Evolutionary conservation across 2,797 vertebrate species (phyloP).

Genomic region (Rallus crepitans): DNA sequence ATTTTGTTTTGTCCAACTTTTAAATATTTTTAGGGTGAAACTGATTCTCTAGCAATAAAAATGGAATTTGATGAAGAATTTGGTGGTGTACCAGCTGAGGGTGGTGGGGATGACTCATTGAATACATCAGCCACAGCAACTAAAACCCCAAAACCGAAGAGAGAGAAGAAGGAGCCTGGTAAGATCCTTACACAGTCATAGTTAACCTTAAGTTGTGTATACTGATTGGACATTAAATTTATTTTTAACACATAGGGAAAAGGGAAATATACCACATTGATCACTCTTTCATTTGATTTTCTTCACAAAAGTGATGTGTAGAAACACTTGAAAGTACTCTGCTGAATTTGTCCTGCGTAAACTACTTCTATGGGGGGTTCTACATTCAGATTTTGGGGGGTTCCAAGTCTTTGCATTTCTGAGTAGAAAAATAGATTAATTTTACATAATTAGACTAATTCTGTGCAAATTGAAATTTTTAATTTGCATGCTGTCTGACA

Average conservation of each 20-base stretch:
- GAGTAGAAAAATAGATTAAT: background rate
- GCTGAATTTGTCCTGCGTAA: background rate
- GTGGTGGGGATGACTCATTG: conserved; percentile 82
- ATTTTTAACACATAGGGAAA: background rate
- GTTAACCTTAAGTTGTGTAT: background rate
- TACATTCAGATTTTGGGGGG: accelerated
- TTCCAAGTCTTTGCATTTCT: background rate
- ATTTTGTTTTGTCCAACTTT: conserved; percentile 7
- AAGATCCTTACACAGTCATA: conserved; percentile 37
- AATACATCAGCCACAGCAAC: conserved; percentile 72
- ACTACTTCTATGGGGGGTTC: background rate
- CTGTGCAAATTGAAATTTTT: background rate
- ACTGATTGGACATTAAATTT: background rate
- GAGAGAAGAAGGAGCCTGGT: conserved; percentile 96
- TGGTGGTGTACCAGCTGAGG: conserved; percentile 80
- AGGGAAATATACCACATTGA: background rate
- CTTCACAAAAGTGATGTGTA: background rate
- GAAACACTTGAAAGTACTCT: background rate
- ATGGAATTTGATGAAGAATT: conserved; percentile 94
- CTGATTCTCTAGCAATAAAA: conserved; percentile 86
- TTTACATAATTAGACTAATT: background rate
- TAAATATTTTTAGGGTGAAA: conserved; percentile 82
- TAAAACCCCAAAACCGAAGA: conserved; percentile 87
- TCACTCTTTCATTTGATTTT: background rate
- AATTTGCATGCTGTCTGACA: background rate